Evolutionary conservation across 2,888 invertebrate genomes (phyloP), one percentile per base, ranked within the genome.

Genomic region (Clunio marinus): DNA sequence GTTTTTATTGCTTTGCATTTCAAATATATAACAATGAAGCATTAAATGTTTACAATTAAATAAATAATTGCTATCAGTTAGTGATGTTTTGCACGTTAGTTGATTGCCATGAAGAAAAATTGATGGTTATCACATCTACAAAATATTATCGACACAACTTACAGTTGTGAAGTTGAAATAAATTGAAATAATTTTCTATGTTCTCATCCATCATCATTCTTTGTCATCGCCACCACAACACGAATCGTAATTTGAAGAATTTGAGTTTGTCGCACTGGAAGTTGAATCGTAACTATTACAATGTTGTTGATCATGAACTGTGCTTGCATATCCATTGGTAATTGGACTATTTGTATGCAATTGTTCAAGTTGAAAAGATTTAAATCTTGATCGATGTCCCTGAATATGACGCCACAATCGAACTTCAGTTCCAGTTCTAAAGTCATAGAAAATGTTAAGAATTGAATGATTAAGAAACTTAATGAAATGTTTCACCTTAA

Each of bases 331-430:
- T 15, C 22, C 45, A 67, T 60, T 41, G 20, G 10, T 24, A 60
- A 8, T 24, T 22, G 37, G 15, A 17, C 62, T 5, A 15, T 35
- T 32, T 15, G 27, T 5, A n/a, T 35, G 15, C 37, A 15, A 13
- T 62, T 20, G n/a, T n/a, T 62, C 59, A 63, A 69, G 69, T 71
- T 69, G 69, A 68, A 72, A 72, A 70, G 72, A 59, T 70, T 73
- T 63, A 55, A 68, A 71, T 65, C 70, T 60, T 51, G 66, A 67
- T 69, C 88, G 81, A 74, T 86, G 83, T 51, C 86, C 83, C 69
- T 84, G 77, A 68, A 96, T 86, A 0, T 91, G 88, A 70, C 88
- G 86, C 95, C 95, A 96, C 70, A 96, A 81, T 68, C 89, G 84
- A 58, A 94, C 84, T 75, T 93, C 90, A 24, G 90, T 83, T 45